Conservation (phyloP, 2,797 vertebrate genomes). For the Taeniopygia guttata region DNA sequence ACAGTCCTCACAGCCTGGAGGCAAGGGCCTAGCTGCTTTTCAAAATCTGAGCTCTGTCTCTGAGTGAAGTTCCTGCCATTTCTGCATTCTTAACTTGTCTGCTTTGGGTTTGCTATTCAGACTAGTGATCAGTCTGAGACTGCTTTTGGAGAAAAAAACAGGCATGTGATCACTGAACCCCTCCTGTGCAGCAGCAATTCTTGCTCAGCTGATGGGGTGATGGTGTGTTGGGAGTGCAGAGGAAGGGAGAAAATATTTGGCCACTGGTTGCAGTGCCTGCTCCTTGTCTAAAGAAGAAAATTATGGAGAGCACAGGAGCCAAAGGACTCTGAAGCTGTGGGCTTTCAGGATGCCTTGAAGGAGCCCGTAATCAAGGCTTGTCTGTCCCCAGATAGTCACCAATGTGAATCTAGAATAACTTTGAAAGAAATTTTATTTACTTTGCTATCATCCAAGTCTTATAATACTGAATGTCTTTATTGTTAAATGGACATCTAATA, state of each 20-base stretch:
- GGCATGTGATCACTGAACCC: neutral
- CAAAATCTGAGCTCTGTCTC: neutral
- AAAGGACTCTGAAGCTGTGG: neutral
- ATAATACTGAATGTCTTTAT: neutral
- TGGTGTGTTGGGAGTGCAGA: neutral
- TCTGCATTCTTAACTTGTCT: neutral
- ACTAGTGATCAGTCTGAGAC: neutral
- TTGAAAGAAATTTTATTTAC: neutral
- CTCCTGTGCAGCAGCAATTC: neutral
- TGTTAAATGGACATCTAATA: neutral
- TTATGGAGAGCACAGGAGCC: neutral
- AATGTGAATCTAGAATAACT: neutral
- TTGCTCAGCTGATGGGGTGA: neutral
- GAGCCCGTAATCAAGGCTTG: neutral
- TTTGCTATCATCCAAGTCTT: neutral
- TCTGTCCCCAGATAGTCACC: neutral
- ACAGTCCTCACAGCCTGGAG: neutral
- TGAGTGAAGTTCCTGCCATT: neutral
- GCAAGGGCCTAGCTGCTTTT: neutral
- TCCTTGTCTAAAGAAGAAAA: neutral
- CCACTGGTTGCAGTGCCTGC: neutral
- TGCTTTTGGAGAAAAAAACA: neutral
- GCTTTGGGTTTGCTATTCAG: neutral
- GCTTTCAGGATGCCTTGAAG: neutral
- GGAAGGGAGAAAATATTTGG: neutral